These are phyloP conservation scores for Porites divaricata DNA, from an alignment of 92 coral and sea anemone genomes.

Conservation along the genomic window DNA sequence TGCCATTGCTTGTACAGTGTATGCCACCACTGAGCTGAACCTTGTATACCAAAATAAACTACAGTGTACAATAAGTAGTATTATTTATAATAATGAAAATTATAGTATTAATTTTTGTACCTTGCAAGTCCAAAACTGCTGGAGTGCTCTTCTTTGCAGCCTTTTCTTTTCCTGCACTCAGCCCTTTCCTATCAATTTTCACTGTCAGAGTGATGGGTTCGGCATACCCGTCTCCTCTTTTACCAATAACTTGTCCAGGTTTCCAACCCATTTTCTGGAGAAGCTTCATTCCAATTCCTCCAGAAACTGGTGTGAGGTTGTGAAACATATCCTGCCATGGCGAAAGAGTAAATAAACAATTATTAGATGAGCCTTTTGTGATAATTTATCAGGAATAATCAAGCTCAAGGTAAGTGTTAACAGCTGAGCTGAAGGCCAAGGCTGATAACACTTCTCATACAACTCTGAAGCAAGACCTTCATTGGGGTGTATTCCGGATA, in stretches of 20 bases:
- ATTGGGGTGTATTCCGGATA: too few species aligned
- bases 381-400: not conserved
- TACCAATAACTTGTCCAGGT: constrained; percentile 96
- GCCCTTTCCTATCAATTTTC: constrained; percentile 92
- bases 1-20: too few species aligned
- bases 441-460: too few species aligned
- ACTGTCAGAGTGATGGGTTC: constrained; percentile 95
- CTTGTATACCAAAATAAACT: not conserved
- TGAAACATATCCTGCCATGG: constrained; percentile 93
- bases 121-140: constrained; percentile 72
- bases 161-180: constrained; percentile 68
- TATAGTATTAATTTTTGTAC: constrained; percentile 46
- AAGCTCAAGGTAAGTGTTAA: too few species aligned
- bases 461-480: too few species aligned
- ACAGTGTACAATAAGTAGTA: too few species aligned
- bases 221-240: constrained; percentile 90
- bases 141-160: constrained; percentile 49
- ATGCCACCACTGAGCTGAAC: not conserved
- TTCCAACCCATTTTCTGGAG: constrained; percentile 99
- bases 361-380: not conserved
- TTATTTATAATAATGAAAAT: not conserved
- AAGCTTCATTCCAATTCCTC: constrained; percentile 95
- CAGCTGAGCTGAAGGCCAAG: too few species aligned
- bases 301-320: constrained; percentile 83
- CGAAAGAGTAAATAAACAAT: not conserved